phyloP scores from a whole-genome alignment of 2,797 vertebrate species.

The Sebastes oblongus region DNA sequence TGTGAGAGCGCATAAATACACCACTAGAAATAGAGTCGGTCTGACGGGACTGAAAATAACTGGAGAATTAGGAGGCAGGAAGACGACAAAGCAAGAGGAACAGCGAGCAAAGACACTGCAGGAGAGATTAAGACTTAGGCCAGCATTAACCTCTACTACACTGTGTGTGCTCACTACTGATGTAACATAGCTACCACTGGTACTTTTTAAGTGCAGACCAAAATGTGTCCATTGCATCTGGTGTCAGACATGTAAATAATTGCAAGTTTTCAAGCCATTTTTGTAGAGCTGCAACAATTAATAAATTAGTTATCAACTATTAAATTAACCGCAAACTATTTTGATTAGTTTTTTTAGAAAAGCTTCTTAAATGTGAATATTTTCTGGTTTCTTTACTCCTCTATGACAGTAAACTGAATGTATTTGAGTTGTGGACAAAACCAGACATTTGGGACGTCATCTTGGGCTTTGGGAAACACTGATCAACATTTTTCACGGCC shows the following conservation, averaged over 20 bases:
- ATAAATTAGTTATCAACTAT: too few relatives aligned
- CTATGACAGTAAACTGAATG: too few relatives aligned
- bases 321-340: too few relatives aligned
- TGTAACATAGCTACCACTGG: not conserved
- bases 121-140: constrained; percentile 42
- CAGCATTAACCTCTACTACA: constrained; percentile 10
- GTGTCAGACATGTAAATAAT: not conserved
- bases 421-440: too few relatives aligned
- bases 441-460: too few relatives aligned
- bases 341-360: too few relatives aligned
- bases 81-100: constrained; percentile 48
- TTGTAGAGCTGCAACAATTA: not conserved
- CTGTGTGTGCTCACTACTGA: not conserved
- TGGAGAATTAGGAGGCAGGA: constrained; percentile 49
- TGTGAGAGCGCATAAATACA: constrained; percentile 67
- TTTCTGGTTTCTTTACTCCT: too few relatives aligned
- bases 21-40: constrained; percentile 65
- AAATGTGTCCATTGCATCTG: not conserved
- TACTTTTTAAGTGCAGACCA: not conserved
- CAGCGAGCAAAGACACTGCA: constrained; percentile 21
- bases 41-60: constrained; percentile 67
- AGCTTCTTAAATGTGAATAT: too few relatives aligned
- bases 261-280: not conserved
- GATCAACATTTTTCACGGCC: too few relatives aligned
- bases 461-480: too few relatives aligned